phyloP scores from a whole-genome alignment of 2,888 invertebrate genomes.

The Scaeva pyrastri region DNA sequence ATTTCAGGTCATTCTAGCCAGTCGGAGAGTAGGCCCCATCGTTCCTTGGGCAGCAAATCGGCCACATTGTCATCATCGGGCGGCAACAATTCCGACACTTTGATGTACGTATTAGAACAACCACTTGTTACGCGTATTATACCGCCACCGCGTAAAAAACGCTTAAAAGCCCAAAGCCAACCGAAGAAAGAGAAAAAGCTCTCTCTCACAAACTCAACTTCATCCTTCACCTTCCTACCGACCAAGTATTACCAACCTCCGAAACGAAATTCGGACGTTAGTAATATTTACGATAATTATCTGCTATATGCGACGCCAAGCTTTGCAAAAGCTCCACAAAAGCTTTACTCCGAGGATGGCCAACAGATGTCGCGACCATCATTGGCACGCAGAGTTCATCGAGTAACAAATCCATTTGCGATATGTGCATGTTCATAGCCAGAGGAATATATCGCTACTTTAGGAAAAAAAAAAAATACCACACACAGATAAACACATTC shows the following conservation, averaged over 20 bases:
- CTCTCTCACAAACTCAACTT: constrained; percentile 77
- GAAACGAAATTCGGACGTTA: constrained; percentile 82
- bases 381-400: constrained; percentile 79
- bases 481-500: constrained; percentile 28
- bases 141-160: constrained; percentile 82
- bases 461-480: not conserved
- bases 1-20: constrained; percentile 81
- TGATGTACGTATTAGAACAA: constrained; percentile 84
- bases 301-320: constrained; percentile 80
- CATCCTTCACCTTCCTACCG: constrained; percentile 82
- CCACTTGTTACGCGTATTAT: constrained; percentile 78
- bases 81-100: constrained; percentile 73
- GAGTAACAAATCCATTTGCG: constrained; percentile 82
- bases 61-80: constrained; percentile 71
- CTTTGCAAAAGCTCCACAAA: constrained; percentile 60
- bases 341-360: constrained; percentile 30
- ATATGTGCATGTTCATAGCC: constrained; percentile 84
- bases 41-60: constrained; percentile 69
- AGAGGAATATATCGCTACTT: constrained; percentile 65
- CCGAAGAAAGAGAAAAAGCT: constrained; percentile 69
- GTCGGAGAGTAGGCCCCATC: constrained; percentile 68
- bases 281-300: constrained; percentile 82
- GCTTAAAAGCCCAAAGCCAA: constrained; percentile 79
- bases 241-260: constrained; percentile 79
- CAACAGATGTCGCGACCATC: constrained; percentile 51